Base-by-base conservation (phyloP, 2,888 invertebrate species). In the Carcina quercana region DNA sequence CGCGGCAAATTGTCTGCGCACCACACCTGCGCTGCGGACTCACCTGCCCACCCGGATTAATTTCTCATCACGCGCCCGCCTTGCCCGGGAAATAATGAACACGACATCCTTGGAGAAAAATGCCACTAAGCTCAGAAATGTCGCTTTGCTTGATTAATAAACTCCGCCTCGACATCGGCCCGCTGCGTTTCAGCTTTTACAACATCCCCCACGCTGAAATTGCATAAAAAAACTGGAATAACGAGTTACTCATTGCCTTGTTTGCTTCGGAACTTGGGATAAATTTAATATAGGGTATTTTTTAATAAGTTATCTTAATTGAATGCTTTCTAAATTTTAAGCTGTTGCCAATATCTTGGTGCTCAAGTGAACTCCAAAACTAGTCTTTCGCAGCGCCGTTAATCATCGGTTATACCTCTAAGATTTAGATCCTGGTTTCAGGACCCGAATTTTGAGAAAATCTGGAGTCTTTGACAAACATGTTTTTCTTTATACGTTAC, bases 1-100 rank as follows among this genome's bases (percentile, higher is more conserved):
- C 58, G 58, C 53, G 56, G 70, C 49, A 68, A 69, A 75, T 73
- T 68, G 71, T 64, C 59, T 60, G 53, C 45, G 52, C 79, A 75
- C 72, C 76, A 75, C 78, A 62, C 60, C 43, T 53, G 29, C 25
- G 19, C 35, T 28, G 24, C 30, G 42, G 40, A 47, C 74, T 71
- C 73, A 74, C 74, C 71, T 67, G 58, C 55, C 46, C 24, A 57
- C 59, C 53, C 53, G 76, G 82, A 80, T 82, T 82, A 82, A 80
- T 82, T 76, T 78, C 80, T 80, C 78, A 80, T 82, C 79, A 80
- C 69, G 63, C 55, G 58, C 56, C 55, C 56, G 59, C 64, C 67
- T 58, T 67, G 59, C 61, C 52, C 51, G 49, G 56, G 59, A 69
- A 65, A 73, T 76, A 83, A 83, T 79, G 80, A 73, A 68, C 61